Conservation (phyloP, 2,113 vertebrate genomes). For the Monopterus albus region DNA sequence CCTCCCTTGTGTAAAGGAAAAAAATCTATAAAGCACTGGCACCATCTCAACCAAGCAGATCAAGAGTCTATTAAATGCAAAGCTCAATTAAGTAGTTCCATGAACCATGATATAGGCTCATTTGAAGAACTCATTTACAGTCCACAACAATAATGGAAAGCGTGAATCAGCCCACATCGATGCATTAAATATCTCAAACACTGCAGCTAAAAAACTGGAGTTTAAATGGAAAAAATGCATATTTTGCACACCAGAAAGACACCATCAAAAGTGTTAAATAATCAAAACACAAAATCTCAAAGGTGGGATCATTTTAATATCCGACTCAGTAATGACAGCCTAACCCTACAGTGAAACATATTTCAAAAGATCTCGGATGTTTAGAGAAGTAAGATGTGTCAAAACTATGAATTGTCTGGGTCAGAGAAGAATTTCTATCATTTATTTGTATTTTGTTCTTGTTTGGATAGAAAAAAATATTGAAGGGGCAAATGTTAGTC, state of each 20-base stretch:
- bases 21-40: conserved; percentile 62
- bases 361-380: background rate
- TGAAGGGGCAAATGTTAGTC: conserved; percentile 22
- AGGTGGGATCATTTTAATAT: background rate
- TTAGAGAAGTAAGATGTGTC: conserved; percentile 14
- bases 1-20: conserved; percentile 27
- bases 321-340: background rate
- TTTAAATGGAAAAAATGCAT: conserved; percentile 19
- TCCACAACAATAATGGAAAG: conserved; percentile 52
- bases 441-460: conserved; percentile 35
- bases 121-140: conserved; percentile 43
- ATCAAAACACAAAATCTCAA: conserved; percentile 12
- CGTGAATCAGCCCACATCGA: conserved; percentile 55
- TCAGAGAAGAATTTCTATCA: conserved; percentile 20
- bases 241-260: conserved; percentile 7
- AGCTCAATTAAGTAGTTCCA: conserved; percentile 67
- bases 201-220: conserved; percentile 18
- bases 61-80: conserved; percentile 63
- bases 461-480: conserved; percentile 30
- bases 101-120: conserved; percentile 60
- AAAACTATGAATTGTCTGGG: conserved; percentile 20
- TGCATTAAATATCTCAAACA: conserved; percentile 36
- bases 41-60: conserved; percentile 46
- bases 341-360: conserved; percentile 1
- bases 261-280: conserved; percentile 2